Conservation (phyloP, 2,888 invertebrate genomes). For the Ectropis crepuscularia region DNA sequence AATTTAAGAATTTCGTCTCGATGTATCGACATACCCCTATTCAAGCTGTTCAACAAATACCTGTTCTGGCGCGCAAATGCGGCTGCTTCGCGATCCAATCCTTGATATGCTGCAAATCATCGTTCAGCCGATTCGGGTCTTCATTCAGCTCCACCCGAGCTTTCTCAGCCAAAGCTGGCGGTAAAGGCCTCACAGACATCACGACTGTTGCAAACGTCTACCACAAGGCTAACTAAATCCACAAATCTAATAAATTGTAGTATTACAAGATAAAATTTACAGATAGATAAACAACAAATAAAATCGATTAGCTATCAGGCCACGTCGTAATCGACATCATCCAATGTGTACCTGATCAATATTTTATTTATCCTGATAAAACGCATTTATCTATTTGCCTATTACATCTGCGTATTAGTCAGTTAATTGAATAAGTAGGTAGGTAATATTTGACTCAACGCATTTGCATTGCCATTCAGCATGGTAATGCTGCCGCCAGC, state of each 20-base stretch:
- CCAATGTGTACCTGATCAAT: constrained; percentile 2
- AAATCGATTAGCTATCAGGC: constrained; percentile 36
- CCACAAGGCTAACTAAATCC: background rate
- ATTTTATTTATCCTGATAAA: background rate
- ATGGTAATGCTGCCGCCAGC: too few species aligned
- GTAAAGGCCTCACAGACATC: constrained; percentile 62
- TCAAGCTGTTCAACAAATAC: constrained; percentile 35
- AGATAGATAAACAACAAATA: constrained; percentile 28
- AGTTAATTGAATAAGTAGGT: background rate
- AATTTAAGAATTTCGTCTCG: too few species aligned
- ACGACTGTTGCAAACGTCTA: constrained; percentile 25
- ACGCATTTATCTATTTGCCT: background rate
- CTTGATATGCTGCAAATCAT: constrained; percentile 79
- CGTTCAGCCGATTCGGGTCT: constrained; percentile 71
- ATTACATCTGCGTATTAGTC: background rate
- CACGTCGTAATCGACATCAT: constrained; percentile 4
- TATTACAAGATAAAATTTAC: constrained; percentile 14
- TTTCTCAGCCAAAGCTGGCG: constrained; percentile 64
- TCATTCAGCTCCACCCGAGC: constrained; percentile 83
- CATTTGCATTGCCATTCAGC: too few species aligned
- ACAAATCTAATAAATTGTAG: constrained; percentile 3
- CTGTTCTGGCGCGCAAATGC: constrained; percentile 72
- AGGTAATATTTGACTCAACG: too few species aligned
- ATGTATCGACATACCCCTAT: too few species aligned
- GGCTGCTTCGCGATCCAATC: constrained; percentile 85